phyloP scores from a whole-genome alignment of 2,113 vertebrate genomes.

The Phocoena phocoena region DNA sequence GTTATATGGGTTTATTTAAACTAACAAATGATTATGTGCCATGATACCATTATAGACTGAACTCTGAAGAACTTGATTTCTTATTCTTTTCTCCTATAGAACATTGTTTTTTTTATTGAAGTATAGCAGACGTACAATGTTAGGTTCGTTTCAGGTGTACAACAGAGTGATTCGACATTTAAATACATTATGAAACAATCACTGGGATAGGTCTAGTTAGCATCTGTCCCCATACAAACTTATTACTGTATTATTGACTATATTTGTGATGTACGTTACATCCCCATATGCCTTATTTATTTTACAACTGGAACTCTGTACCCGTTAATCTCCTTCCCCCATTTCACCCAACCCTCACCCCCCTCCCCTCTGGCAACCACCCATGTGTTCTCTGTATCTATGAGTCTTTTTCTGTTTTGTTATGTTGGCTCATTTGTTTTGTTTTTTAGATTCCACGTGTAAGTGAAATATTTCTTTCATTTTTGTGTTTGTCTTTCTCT shows the following conservation, averaged over 20 bases:
- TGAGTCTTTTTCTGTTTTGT: background rate
- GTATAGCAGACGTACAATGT: background rate
- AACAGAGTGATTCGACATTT: background rate
- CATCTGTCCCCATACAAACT: background rate
- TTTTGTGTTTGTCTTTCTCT: background rate
- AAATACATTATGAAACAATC: background rate
- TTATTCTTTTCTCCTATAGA: background rate
- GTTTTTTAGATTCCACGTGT: background rate
- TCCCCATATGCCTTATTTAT: too few species aligned
- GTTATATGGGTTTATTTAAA: background rate
- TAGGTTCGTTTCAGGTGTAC: background rate
- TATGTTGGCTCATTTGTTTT: background rate
- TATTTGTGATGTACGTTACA: background rate
- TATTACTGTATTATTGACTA: background rate
- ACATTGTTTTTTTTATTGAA: background rate
- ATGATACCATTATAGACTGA: background rate
- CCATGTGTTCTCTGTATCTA: background rate
- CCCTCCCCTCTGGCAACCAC: accelerated
- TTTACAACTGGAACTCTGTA: background rate
- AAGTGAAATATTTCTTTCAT: background rate
- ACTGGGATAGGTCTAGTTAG: background rate
- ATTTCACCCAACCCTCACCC: background rate
- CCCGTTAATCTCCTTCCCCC: background rate
- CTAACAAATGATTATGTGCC: background rate
- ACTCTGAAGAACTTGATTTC: background rate